phyloP scores from a whole-genome alignment of 2,113 vertebrate species.

The Prolemur simus region DNA sequence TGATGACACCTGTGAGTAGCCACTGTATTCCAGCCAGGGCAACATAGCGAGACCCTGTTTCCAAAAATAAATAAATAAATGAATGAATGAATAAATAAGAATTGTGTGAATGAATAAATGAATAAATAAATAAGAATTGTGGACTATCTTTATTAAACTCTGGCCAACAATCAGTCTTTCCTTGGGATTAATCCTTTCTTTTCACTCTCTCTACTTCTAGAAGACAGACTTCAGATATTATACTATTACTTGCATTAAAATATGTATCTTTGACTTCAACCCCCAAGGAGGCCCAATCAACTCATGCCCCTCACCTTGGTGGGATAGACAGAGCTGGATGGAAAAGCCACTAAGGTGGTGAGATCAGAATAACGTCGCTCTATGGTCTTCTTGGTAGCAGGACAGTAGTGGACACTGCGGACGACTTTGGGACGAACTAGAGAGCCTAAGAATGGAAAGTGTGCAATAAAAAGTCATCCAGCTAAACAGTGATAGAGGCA shows the following conservation, averaged over 20 bases:
- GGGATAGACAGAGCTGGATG: slow-evolving; percentile 94
- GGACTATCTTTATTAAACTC: neutral
- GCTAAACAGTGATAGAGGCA: neutral
- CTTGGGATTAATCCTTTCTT: neutral
- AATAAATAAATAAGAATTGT: neutral
- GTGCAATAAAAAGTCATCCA: neutral
- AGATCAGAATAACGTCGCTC: slow-evolving; percentile 96
- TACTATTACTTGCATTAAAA: neutral
- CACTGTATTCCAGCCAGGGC: neutral
- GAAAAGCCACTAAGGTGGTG: slow-evolving; percentile 96
- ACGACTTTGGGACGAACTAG: slow-evolving; percentile 96
- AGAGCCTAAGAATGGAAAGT: slow-evolving; percentile 87
- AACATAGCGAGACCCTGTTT: neutral
- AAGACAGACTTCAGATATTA: neutral
- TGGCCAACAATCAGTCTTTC: neutral
- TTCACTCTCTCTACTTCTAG: neutral
- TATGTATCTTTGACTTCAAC: neutral
- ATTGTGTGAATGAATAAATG: neutral
- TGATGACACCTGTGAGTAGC: neutral
- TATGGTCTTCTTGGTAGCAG: slow-evolving; percentile 96
- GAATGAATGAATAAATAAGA: neutral
- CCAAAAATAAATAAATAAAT: neutral
- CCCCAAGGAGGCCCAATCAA: neutral
- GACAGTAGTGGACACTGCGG: slow-evolving; percentile 97
- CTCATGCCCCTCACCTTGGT: slow-evolving; percentile 89